Evolutionary conservation across 2,113 vertebrate species (phyloP).

Genomic region (Leiothrix lutea): DNA sequence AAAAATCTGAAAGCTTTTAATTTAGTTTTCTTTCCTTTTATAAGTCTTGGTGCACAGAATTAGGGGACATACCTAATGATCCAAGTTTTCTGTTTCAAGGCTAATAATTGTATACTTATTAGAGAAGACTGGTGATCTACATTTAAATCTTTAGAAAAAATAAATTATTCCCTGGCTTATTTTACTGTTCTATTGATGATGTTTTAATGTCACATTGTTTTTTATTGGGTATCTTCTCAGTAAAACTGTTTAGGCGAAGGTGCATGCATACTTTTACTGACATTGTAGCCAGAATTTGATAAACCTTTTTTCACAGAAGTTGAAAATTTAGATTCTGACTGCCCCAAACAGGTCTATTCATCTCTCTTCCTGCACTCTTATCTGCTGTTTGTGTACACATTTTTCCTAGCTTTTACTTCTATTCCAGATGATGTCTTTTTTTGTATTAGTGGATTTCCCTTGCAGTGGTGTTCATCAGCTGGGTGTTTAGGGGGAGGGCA

Average conservation of each 20-base stretch:
- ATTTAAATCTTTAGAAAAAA: not conserved
- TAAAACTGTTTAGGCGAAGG: not conserved
- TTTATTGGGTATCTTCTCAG: not conserved
- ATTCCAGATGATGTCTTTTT: not conserved
- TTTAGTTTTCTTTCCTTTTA: not conserved
- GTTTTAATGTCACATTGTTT: not conserved
- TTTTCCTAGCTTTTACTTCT: not conserved
- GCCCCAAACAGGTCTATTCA: not conserved
- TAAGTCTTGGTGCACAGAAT: not conserved
- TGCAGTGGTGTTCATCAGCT: not conserved
- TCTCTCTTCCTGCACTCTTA: not conserved
- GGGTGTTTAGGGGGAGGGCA: rapidly evolving
- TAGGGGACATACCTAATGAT: not conserved
- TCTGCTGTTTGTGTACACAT: not conserved
- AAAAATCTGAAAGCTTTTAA: not conserved
- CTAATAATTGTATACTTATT: not conserved
- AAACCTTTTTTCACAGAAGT: not conserved
- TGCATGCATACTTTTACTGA: not conserved
- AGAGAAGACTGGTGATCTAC: not conserved
- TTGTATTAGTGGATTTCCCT: not conserved
- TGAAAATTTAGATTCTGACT: not conserved
- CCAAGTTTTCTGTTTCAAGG: not conserved
- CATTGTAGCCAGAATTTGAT: not conserved
- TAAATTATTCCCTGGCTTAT: not conserved
- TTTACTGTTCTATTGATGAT: not conserved